Conservation (phyloP, 2,888 invertebrate species). For the Pyralis farinalis region DNA sequence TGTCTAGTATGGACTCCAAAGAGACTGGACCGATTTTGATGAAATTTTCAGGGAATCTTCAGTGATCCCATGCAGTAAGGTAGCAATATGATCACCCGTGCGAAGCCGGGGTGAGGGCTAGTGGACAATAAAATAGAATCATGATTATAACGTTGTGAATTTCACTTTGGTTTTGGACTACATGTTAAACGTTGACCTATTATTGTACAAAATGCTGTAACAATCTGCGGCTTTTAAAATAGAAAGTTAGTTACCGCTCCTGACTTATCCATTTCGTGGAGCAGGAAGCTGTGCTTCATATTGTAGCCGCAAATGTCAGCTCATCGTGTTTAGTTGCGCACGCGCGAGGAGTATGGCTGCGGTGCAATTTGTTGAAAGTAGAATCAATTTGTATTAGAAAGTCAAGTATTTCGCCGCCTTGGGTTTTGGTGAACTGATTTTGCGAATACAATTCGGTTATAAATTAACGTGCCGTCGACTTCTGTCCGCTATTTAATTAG, state of each 20-base stretch:
- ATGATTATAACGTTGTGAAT: too few relatives aligned
- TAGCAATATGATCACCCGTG: too few relatives aligned
- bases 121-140: too few relatives aligned
- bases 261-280: constrained; percentile 10
- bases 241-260: constrained; percentile 11
- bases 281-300: constrained; percentile 33
- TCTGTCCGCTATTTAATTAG: background rate
- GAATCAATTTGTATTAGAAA: constrained; percentile 77
- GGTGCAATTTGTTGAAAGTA: constrained; percentile 71
- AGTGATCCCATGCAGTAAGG: too few relatives aligned
- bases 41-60: too few relatives aligned
- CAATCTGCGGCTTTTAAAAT: constrained; percentile 3
- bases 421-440: constrained; percentile 44
- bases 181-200: background rate
- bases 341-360: constrained; percentile 25
- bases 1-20: too few relatives aligned
- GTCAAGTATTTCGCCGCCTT: constrained; percentile 50
- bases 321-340: constrained; percentile 39
- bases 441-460: constrained; percentile 20
- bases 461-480: background rate
- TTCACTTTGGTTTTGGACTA: too few relatives aligned
- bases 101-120: too few relatives aligned
- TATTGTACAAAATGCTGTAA: constrained; percentile 1
- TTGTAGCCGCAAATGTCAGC: constrained; percentile 46
- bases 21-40: too few relatives aligned